Conservation (phyloP, 2,888 invertebrate genomes). For the Salpingus planirostris region DNA sequence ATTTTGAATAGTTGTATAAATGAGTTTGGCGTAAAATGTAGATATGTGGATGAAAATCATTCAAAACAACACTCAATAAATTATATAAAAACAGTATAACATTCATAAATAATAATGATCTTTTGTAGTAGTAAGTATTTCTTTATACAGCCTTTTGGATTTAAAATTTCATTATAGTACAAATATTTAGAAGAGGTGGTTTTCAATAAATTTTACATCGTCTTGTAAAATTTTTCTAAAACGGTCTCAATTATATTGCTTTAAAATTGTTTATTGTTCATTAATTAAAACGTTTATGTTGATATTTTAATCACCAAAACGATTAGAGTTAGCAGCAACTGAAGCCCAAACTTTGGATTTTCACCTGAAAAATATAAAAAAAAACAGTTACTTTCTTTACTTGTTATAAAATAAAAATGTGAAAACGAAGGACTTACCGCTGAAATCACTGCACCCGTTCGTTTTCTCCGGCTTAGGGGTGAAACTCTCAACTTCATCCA, state of each 20-base stretch:
- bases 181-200: constrained; percentile 4
- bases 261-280: constrained; percentile 7
- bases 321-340: no score
- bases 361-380: constrained; percentile 2
- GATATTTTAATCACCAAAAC: constrained; percentile 6
- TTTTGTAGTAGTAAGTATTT: not conserved
- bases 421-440: no score
- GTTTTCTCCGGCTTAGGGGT: constrained; percentile 32
- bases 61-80: not conserved
- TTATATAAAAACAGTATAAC: not conserved
- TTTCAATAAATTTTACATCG: constrained; percentile 7
- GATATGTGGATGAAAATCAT: not conserved
- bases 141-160: constrained; percentile 10
- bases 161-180: constrained; percentile 5
- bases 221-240: constrained; percentile 7
- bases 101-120: no score
- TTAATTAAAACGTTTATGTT: constrained; percentile 4
- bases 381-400: not conserved
- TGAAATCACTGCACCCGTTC: constrained; percentile 4
- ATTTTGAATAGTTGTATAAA: no score
- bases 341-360: constrained; percentile 3
- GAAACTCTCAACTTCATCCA: constrained; percentile 56
- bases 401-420: no score
- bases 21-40: not conserved
- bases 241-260: constrained; percentile 14